Evolutionary conservation across 2,113 vertebrate species (phyloP), one percentile per base, ranked within the genome.

Genomic region (Tor tambroides): DNA sequence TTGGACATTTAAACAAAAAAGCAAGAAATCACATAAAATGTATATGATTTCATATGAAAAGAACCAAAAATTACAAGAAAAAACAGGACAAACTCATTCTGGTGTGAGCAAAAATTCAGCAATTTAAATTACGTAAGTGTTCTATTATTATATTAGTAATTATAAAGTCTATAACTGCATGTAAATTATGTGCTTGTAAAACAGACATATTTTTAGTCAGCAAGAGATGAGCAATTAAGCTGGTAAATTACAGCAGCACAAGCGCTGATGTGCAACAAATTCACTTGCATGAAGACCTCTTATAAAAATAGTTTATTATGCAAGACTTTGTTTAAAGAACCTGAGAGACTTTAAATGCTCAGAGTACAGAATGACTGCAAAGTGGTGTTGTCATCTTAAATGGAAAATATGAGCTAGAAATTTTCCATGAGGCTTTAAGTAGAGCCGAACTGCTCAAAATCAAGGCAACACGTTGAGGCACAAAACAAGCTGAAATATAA

Each of bases 341-440:
- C 6, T 23, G 6, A 59, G 43, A 72, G 61, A 63, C 41, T 69
- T 87, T 38, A 88, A 88, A 90, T 80, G 59, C 8, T 41, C 9
- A 43, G 23, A 38, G 32, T 28, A 2, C 71, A 75, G 30, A 35
- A 82, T 1, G 15, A 43, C 17, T 41, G 1, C 41, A 63, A 87
- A 80, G 85, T 30, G 43, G 19, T 26, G n/a, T 23, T 85, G 56
- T 63, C 49, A 26, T 63, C 76, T 85, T 41, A 85, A 82, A 85
- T 85, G 59, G 78, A 87, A 82, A 89, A 82, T 35, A 17, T 49
- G 59, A 81, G 67, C 72, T 75, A 41, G 32, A 61, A 77, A 69
- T 46, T 85, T 72, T 86, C 83, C 75, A 41, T 65, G 15, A 82
- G 1, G 8, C 9, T 82, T 65, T 80, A 85, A 78, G 43, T 51